Base-by-base conservation (phyloP, 2,888 invertebrate genomes). In the Bombylius major region DNA sequence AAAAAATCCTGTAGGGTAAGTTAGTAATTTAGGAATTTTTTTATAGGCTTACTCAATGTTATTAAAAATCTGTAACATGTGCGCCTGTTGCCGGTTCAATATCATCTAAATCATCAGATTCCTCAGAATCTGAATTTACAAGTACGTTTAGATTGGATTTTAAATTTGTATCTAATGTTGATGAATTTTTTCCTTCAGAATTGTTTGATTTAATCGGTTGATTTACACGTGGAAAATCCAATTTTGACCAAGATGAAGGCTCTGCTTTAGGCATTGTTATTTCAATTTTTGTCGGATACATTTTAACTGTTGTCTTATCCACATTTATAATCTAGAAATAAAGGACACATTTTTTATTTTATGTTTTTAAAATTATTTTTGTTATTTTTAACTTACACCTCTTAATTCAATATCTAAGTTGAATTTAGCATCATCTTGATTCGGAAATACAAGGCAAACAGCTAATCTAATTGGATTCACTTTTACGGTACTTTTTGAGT, bases 261-360 rank as follows among this genome's bases (percentile, higher is more conserved):
- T 91, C 92, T 0, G 82, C 85, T 75, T 98, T 98, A 63, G 82
- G 86, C 67, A 98, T 72, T 67, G 87, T 91, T 33, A 98, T 86
- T 76, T 98, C 97, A 39, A 96, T 83, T 80, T 98, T 98, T 13
- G 91, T 86, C 13, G 87, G 86, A 64, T 85, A 77, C 87, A 96
- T 88, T 47, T 82, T 82, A 0, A 84, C 89, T 61, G 76, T 79
- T 66, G 89, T 86, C 54, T 79, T 78, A 47, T 77, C 77, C 3
- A 90, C 82, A 67, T 86, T 81, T 47, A 96, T 79, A 39, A 91
- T 78, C 96, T 95, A 70, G 42, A 79, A 74, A 61, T 66, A 59
- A 57, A 58, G 31, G 54, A 9, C 48, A 47, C 36, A 34, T 47
- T 55, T 52, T 45, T 4, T 39, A 54, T 39, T 53, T 52, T n/a